Percentiles rank a stretch among this genome's conserved stretches.
Conservation (phyloP, 2,888 invertebrate genomes). For the Phorcus lineatus region DNA sequence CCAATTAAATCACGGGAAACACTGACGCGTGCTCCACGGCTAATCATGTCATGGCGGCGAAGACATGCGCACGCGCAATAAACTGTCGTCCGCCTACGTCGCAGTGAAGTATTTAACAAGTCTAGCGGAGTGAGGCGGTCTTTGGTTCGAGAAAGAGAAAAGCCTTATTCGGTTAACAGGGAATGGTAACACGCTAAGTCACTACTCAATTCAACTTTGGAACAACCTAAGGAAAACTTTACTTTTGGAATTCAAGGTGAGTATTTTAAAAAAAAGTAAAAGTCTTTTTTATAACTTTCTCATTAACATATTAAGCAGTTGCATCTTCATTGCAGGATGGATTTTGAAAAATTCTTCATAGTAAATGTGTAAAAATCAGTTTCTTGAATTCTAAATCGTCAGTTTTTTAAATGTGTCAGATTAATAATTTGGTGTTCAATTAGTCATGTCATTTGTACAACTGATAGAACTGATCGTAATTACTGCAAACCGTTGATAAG, state of each 20-base stretch:
- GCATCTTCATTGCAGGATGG: no score
- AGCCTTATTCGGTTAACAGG: not conserved
- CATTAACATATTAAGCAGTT: no score
- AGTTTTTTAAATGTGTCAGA: no score
- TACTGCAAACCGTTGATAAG: no score
- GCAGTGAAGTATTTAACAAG: not conserved
- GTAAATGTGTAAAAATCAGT: no score
- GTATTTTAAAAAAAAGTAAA: not conserved
- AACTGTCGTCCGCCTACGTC: constrained; percentile 3
- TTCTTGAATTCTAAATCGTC: no score
- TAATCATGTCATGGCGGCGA: constrained; percentile 10
- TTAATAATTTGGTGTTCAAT: no score
- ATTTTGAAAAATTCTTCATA: no score
- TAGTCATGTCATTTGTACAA: no score
- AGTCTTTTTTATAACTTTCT: no score
- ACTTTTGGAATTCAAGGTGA: constrained; percentile 3
- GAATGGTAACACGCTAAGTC: not conserved
- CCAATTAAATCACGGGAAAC: not conserved
- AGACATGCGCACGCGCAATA: not conserved
- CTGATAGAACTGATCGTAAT: no score
- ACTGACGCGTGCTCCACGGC: not conserved
- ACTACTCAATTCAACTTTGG: not conserved
- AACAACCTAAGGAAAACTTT: constrained; percentile 6
- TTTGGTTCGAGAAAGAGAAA: constrained; percentile 7
- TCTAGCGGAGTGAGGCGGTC: not conserved